Evolutionary conservation across 1,140 invertebrate genomes (phyloP).

Genomic region (Dufourea novaeangliae): DNA sequence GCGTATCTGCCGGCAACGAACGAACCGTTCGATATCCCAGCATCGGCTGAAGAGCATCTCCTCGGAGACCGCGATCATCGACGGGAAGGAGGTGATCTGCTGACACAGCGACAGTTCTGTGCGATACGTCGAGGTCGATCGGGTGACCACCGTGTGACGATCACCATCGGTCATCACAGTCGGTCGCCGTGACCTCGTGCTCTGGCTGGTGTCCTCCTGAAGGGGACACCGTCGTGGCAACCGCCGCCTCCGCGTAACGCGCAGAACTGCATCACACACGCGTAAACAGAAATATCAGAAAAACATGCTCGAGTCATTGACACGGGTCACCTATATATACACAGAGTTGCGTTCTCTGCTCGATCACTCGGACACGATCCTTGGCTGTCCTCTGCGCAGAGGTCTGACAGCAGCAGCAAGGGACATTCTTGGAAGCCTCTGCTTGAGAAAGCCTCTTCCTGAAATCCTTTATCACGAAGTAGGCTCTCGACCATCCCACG

Average conservation of each 20-base stretch:
- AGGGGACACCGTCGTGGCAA: constrained; percentile 14
- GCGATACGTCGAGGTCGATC: constrained; percentile 93
- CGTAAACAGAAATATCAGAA: too few relatives aligned
- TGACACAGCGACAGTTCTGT: constrained; percentile 96
- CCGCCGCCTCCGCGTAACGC: constrained; percentile 69
- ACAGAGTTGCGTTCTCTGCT: constrained; percentile 53
- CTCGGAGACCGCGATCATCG: constrained; percentile 89
- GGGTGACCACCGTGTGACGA: constrained; percentile 93
- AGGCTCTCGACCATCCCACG: neutral
- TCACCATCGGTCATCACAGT: constrained; percentile 54
- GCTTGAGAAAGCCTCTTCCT: neutral
- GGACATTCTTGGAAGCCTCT: neutral
- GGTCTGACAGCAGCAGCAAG: neutral
- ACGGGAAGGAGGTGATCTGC: constrained; percentile 94
- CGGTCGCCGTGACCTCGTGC: constrained; percentile 38
- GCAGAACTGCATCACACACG: constrained; percentile 77
- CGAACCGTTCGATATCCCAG: constrained; percentile 85
- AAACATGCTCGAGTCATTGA: too few relatives aligned
- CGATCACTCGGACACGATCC: too few relatives aligned
- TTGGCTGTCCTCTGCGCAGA: neutral
- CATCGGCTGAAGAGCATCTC: constrained; percentile 89
- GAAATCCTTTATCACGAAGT: neutral
- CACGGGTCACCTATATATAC: too few relatives aligned
- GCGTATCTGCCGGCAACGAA: constrained; percentile 85
- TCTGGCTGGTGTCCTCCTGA: constrained; percentile 44